A percentile compares a stretch with the other conserved stretches of the same genome.
Evolutionary conservation across 2,113 vertebrate genomes (phyloP).

Genomic region (Myanophis thanlyinensis): DNA sequence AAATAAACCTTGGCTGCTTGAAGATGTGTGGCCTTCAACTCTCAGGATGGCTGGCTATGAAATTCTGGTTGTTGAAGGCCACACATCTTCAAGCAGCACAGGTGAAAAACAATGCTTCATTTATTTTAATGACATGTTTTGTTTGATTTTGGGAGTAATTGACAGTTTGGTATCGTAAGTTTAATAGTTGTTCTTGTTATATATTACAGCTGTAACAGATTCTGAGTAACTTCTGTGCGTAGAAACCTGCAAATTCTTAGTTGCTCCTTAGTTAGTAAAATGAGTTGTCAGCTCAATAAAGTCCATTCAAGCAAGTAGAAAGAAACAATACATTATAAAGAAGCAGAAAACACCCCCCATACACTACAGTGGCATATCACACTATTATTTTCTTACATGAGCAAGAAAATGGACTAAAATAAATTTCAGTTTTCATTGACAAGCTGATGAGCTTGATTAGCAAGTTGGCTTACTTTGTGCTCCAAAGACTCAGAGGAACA

Average conservation of each 20-base stretch:
- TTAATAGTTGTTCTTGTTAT: background rate
- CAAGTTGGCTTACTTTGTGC: background rate
- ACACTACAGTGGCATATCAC: background rate
- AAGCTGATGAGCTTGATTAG: background rate
- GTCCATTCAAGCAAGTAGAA: background rate
- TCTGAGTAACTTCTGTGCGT: background rate
- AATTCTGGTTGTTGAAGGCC: too few species aligned
- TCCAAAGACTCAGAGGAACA: background rate
- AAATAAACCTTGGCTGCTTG: background rate
- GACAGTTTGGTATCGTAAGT: background rate
- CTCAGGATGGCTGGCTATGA: too few species aligned
- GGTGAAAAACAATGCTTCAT: background rate
- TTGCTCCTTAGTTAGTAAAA: background rate
- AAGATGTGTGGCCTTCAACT: too few species aligned
- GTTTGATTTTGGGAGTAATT: background rate
- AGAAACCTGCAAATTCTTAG: background rate
- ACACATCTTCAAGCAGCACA: too few species aligned
- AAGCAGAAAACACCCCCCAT: too few species aligned
- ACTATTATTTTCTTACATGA: background rate
- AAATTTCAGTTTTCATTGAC: background rate
- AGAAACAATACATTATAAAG: background rate
- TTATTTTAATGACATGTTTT: background rate
- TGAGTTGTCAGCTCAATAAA: background rate
- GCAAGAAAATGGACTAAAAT: background rate
- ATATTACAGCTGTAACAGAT: background rate